Base-by-base conservation (phyloP, 2,113 vertebrate species). In the Melospiza melodia region DNA sequence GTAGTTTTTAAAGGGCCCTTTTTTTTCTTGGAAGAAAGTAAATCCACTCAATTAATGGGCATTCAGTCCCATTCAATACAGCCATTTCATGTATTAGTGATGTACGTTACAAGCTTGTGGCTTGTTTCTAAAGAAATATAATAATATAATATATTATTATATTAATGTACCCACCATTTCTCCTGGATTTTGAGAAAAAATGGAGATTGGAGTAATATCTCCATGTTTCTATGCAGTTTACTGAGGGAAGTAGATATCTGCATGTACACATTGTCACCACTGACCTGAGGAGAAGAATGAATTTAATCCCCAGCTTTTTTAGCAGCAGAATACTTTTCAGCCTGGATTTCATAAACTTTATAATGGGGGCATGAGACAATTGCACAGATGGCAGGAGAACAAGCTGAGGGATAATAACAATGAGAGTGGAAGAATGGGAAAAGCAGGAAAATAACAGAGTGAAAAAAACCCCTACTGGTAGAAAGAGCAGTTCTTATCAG, bases 11-110 rank as follows among this genome's bases (percentile, higher is more conserved):
- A 81, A 58, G 63, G 28, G 25, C 23, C 33, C 17, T 54, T 74
- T 39, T 39, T 66, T 68, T 89, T 73, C 89, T 31, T 80, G 62
- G 65, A 93, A 48, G 41, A 95, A 95, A 91, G 59, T 48, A 89
- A 90, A 94, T 86, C 15, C 41, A 86, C 68, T 91, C 92, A 86
- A 2, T 86, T 93, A 69, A 92, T 22, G 87, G 59, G 58, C 39
- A 77, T 33, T 94, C 69, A 55, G 33, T 90, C 46, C 65, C 41
- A 75, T 10, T 91, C 44, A 41, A 69, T 41, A 48, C 59, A 92
- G 79, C 55, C 77, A 67, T 90, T 95, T 66, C 73, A 89, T 49
- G 83, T 35, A 52, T 33, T 67, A 74, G 51, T n/a, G 57, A 74
- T 2, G 1, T 5, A 55, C 5, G 18, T 35, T 59, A 68, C 11